Evolutionary conservation across 2,113 vertebrate species (phyloP), one percentile per base, ranked within the genome.

Genomic region (Symphodus melops): DNA sequence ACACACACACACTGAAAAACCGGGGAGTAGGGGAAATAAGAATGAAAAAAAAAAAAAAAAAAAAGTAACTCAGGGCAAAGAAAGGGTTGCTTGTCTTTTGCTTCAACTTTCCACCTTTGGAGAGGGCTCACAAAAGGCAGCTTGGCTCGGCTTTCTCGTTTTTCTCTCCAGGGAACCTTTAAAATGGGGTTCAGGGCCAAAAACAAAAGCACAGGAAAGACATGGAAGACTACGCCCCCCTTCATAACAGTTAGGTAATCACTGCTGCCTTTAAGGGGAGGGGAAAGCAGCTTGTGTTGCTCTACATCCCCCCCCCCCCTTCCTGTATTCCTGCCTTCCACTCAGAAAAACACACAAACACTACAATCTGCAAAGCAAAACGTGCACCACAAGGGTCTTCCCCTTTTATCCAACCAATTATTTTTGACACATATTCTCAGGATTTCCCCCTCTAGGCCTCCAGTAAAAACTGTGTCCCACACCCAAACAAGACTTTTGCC

Each of bases 101-200:
- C 86, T 84, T 92, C 92, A 92, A 93, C 92, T 92, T 93, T 92
- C 92, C 89, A 91, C 94, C 89, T 93, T 87, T 89, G 81, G 72
- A 82, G 76, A 67, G 59, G 67, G 55, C 76, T 77, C 54, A 87
- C 84, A 89, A 86, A 86, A 90, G 86, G 82, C 76, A 76, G 71
- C 81, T 84, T 88, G 91, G 88, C 89, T 79, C 42, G 58, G 79
- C 75, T 64, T 77, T 72, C 68, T 70, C 72, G 6, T 65, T 73
- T 73, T 16, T 48, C 84, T 85, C 87, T 86, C 86, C 71, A 78
- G 82, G 82, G 85, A 89, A 70, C 86, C 84, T 84, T 82, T 51
- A 85, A 88, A 90, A 84, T 52, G 78, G 48, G 73, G 79, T 88
- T 89, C 81, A 60, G 60, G 68, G 83, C 86, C 88, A 89, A 86